Evolutionary conservation across 1,140 invertebrate species (phyloP).

Genomic region (Ceratina australensis): DNA sequence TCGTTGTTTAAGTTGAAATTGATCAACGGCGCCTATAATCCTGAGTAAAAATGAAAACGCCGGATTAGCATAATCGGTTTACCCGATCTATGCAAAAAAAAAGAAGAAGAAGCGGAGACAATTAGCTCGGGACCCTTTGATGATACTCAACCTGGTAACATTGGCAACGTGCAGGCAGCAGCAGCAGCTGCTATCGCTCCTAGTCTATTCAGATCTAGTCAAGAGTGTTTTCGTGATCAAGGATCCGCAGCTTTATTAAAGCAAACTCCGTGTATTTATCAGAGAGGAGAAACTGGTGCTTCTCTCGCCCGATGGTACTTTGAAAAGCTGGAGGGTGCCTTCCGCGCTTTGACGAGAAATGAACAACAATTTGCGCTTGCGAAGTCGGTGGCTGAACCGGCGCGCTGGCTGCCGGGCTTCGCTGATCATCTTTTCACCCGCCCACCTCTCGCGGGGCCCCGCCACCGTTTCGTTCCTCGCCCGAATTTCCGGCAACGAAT

Average conservation of each 20-base stretch:
- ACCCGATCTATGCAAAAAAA: not conserved
- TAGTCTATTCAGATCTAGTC: slow-evolving; percentile 24
- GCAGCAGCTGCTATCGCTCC: not conserved
- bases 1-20: no score
- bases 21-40: not conserved
- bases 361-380: slow-evolving; percentile 42
- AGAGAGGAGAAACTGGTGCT: slow-evolving; percentile 8
- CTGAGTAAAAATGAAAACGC: not conserved
- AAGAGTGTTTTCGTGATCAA: slow-evolving; percentile 46
- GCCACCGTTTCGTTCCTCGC: no score
- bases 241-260: slow-evolving; percentile 43
- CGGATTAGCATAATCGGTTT: not conserved
- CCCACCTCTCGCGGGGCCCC: not conserved
- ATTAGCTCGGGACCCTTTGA: slow-evolving; percentile 5
- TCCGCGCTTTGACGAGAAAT: slow-evolving; percentile 23
- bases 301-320: slow-evolving; percentile 19
- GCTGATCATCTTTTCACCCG: slow-evolving; percentile 24
- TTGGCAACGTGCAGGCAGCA: not conserved
- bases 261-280: slow-evolving; percentile 33
- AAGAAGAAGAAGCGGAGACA: not conserved
- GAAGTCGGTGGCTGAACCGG: not conserved
- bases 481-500: slow-evolving; percentile 10
- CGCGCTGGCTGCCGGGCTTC: slow-evolving; percentile 8
- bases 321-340: slow-evolving; percentile 4
- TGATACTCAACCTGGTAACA: slow-evolving; percentile 11